These are phyloP conservation scores for Papilio gigon DNA, from an alignment of 2,888 invertebrate species.

Conservation along the genomic window DNA sequence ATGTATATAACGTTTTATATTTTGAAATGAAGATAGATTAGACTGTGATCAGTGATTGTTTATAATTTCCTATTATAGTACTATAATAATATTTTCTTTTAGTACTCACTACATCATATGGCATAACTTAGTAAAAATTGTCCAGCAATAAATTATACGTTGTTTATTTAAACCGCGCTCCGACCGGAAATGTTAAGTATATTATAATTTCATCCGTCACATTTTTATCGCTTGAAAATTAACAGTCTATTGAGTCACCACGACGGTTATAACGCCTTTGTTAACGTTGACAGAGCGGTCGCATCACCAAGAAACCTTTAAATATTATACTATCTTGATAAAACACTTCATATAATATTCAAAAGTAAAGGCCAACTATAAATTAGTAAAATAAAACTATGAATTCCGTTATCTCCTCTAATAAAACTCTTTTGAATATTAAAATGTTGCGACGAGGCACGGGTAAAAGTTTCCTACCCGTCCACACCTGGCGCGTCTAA, in stretches of 20 bases:
- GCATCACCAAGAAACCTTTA: conserved; percentile 45
- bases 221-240: conserved; percentile 32
- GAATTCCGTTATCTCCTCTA: conserved; percentile 61
- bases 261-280: conserved; percentile 31
- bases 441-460: conserved; percentile 58
- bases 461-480: conserved; percentile 66
- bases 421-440: conserved; percentile 68
- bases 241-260: conserved; percentile 28
- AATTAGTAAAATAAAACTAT: conserved; percentile 59
- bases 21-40: background rate
- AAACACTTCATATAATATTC: conserved; percentile 47
- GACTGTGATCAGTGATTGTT: background rate
- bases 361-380: conserved; percentile 50
- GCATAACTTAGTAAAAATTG: conserved; percentile 6
- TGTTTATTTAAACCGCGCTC: conserved; percentile 20
- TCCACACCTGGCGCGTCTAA: conserved; percentile 77
- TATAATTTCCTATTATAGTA: too few relatives aligned
- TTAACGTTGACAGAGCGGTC: conserved; percentile 26
- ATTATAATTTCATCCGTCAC: conserved; percentile 17
- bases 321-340: conserved; percentile 48
- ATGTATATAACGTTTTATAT: background rate
- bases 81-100: background rate
- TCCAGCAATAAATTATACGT: conserved; percentile 11
- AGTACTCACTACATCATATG: background rate
- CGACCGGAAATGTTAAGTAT: conserved; percentile 27